Conservation (phyloP, 2,113 vertebrate genomes). For the Polypterus bichir region DNA sequence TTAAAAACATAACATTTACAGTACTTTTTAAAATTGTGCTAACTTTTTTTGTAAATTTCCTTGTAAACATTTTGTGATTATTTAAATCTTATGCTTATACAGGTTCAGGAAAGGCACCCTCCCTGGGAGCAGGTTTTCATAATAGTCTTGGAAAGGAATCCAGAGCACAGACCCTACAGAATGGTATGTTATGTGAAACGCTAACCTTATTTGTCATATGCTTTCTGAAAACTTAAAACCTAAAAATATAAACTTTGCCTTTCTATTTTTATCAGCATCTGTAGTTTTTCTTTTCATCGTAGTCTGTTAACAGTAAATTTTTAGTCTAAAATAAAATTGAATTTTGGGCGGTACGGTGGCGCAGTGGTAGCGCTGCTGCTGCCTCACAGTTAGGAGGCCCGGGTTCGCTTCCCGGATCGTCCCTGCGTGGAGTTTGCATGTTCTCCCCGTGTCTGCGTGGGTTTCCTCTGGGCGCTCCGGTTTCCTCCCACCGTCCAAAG, state of each 20-base stretch:
- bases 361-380: too few species aligned
- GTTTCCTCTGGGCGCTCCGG: too few species aligned
- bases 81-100: slow-evolving; percentile 4
- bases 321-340: background rate
- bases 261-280: slow-evolving; percentile 4
- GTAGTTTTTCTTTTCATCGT: background rate
- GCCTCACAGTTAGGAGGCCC: too few species aligned
- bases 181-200: slow-evolving; percentile 56
- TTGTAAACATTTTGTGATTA: too few species aligned
- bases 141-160: slow-evolving; percentile 74
- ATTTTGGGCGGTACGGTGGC: background rate
- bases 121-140: slow-evolving; percentile 68
- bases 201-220: background rate
- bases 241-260: slow-evolving; percentile 2
- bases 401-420: background rate
- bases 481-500: too few species aligned
- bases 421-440: background rate
- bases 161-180: slow-evolving; percentile 78
- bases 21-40: too few species aligned
- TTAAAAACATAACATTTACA: too few species aligned
- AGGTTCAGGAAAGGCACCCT: slow-evolving; percentile 60
- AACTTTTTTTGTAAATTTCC: too few species aligned
- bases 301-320: background rate
- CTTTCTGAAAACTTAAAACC: background rate
- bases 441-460: background rate